These are phyloP conservation scores for Microtus obscurus DNA, from an alignment of 2,797 vertebrate genomes.

Conservation along the genomic window DNA sequence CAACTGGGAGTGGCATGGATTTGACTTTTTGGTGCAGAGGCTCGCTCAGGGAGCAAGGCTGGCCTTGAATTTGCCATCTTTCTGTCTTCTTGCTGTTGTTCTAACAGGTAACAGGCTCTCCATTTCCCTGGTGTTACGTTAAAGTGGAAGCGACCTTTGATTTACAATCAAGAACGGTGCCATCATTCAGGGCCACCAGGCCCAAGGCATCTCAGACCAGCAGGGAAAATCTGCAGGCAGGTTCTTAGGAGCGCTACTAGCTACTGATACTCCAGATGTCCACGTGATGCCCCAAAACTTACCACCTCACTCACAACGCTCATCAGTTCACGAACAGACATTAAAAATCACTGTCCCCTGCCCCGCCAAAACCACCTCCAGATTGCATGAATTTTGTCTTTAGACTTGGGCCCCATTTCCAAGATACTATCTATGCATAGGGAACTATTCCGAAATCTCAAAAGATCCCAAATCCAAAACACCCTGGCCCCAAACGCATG, in stretches of 20 bases:
- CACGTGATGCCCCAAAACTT: not conserved
- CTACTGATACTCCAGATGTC: not conserved
- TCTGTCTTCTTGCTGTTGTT: not conserved
- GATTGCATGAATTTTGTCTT: not conserved
- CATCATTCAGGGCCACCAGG: rapidly evolving
- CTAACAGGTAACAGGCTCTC: no score
- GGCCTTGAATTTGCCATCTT: not conserved
- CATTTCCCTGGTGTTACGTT: not conserved
- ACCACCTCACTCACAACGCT: not conserved
- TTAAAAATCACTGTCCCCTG: not conserved
- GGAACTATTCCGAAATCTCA: not conserved
- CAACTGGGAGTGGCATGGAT: not conserved
- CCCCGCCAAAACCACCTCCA: not conserved
- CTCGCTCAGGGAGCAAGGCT: not conserved
- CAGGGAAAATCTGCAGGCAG: not conserved
- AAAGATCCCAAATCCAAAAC: not conserved
- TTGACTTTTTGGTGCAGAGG: not conserved
- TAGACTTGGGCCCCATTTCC: not conserved
- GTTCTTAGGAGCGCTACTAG: rapidly evolving
- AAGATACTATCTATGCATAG: not conserved
- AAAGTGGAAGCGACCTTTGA: not conserved
- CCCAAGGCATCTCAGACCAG: rapidly evolving
- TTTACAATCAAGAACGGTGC: not conserved
- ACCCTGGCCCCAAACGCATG: not conserved
- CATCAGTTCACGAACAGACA: not conserved